Base-by-base conservation (phyloP, 2,888 invertebrate genomes). In the Cremastinae sp. region DNA sequence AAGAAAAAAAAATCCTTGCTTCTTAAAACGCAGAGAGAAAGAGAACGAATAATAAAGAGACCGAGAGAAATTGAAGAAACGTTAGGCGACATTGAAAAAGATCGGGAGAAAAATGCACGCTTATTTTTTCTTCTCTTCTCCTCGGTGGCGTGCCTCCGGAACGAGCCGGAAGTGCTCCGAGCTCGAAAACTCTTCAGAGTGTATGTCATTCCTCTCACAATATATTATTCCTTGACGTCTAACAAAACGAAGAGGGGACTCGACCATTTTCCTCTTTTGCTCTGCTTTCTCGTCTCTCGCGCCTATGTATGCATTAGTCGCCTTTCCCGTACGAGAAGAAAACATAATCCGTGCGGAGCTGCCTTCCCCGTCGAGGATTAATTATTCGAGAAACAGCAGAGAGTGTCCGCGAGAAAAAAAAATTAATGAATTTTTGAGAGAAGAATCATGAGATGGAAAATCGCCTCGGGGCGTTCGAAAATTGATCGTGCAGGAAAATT, bases 401-500 rank as follows among this genome's bases (percentile, higher is more conserved):
- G 18, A 47, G 68, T 53, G 47, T 38, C 36, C 36, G 38, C 18
- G 12, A 51, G 20, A 45, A 36, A n/a, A 45, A 45, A 54, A 66
- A 66, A 45, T 20, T 43, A 61, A 66, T 16, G 59, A 47, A 53
- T 28, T n/a, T n/a, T n/a, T 28, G 9, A 56, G 20, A 43, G 54
- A 14, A 16, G 43, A 28, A 58, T 7, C 36, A 69, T 54, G 47
- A 28, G 16, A 28, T 54, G 43, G 28, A 10, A 64, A 36, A 74
- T 74, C 69, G 64, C 59, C 28, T 14, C 4, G 4, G 10, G 53
- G 59, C 51, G 18, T 16, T 53, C 9, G 34, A 8, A 38, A 54
- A 36, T n/a, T 62, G 22, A 12, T 58, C 28, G 36, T 36, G 51
- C 45, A 10, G 70, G 70, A 59, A 74, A 74, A 74, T 74, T 74